Percentiles rank a stretch among this genome's conserved stretches.
These are phyloP conservation scores for Oenanthe oenanthe DNA, from an alignment of 2,113 vertebrate species.

Conservation along the genomic window DNA sequence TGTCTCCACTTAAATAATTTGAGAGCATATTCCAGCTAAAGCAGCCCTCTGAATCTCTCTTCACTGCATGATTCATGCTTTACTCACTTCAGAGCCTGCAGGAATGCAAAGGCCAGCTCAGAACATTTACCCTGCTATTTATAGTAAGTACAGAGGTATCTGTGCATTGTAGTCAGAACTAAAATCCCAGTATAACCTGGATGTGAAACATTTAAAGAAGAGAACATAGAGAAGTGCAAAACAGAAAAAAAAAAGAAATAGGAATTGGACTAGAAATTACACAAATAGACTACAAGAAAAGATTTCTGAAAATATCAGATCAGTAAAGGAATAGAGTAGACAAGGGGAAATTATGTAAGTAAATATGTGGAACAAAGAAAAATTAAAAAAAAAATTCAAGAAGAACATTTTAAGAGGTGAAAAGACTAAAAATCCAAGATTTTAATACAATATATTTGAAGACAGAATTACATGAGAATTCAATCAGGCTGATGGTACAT, in stretches of 20 bases:
- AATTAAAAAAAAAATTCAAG: neutral
- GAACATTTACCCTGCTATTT: slow-evolving; percentile 16
- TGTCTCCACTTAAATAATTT: neutral
- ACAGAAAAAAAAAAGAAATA: neutral
- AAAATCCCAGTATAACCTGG: neutral
- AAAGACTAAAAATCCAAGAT: neutral
- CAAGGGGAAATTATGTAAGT: neutral
- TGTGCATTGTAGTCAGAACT: neutral
- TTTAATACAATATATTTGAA: neutral
- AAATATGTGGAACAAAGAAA: neutral
- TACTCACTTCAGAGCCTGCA: neutral
- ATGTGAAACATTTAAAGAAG: neutral
- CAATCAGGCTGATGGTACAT: neutral
- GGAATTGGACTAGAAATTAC: neutral
- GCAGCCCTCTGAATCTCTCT: neutral
- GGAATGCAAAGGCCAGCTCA: slow-evolving; percentile 18
- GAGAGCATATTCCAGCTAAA: neutral
- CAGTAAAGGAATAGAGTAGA: neutral
- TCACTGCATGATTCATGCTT: neutral
- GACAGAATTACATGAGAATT: neutral
- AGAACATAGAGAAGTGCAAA: neutral
- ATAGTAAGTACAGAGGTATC: neutral
- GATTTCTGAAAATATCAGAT: neutral
- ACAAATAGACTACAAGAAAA: neutral
- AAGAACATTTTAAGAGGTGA: neutral